phyloP scores from a whole-genome alignment of 2,888 invertebrate species.

The Dione juno region DNA sequence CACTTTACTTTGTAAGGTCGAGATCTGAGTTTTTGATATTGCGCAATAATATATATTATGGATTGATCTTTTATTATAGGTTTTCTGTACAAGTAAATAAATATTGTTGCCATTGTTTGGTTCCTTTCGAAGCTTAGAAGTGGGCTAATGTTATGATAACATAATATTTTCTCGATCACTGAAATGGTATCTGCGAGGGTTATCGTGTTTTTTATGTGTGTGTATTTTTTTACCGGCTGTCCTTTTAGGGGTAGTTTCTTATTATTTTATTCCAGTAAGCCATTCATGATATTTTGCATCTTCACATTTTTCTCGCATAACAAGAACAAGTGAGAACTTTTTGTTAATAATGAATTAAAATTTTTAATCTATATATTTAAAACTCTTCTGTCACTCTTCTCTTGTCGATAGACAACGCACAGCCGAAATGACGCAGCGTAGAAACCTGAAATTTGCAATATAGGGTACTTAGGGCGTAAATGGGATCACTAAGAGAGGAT shows the following conservation, averaged over 20 bases:
- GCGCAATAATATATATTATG: conserved; percentile 18
- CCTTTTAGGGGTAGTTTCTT: neutral
- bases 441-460: too few species aligned
- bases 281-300: too few species aligned
- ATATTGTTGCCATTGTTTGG: conserved; percentile 12
- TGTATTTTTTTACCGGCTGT: conserved; percentile 20
- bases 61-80: conserved; percentile 25
- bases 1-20: conserved; percentile 23
- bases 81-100: conserved; percentile 9
- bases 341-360: too few species aligned
- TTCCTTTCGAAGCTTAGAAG: neutral
- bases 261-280: conserved; percentile 7
- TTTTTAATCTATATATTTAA: too few species aligned
- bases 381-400: too few species aligned
- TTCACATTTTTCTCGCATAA: too few species aligned
- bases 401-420: too few species aligned
- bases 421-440: too few species aligned
- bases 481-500: too few species aligned
- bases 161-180: conserved; percentile 20
- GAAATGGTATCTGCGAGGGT: conserved; percentile 18
- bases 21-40: conserved; percentile 9
- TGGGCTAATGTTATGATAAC: conserved; percentile 27
- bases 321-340: too few species aligned
- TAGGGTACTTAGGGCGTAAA: too few species aligned
- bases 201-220: conserved; percentile 18